Conservation (phyloP, 2,888 invertebrate species). For the Synergus laeviventris region DNA sequence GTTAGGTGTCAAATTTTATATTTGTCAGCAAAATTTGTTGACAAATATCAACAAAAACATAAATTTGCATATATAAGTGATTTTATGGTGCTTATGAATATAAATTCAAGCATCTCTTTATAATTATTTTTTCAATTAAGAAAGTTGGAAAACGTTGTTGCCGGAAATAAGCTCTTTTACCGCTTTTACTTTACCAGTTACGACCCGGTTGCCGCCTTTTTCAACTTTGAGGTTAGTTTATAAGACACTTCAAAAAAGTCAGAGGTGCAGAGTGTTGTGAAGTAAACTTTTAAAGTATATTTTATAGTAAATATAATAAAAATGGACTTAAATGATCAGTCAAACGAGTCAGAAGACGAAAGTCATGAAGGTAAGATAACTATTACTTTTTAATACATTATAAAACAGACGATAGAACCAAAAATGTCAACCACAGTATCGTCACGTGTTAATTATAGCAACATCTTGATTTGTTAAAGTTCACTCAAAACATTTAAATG, state of each 20-base stretch:
- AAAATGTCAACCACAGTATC: not conserved
- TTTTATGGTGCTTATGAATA: not conserved
- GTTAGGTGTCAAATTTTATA: not conserved
- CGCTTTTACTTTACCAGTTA: too few relatives aligned
- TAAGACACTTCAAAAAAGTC: not conserved
- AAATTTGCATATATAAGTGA: not conserved
- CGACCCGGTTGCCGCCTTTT: constrained; percentile 12
- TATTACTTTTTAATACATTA: constrained; percentile 38
- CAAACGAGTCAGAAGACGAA: constrained; percentile 15
- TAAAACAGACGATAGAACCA: not conserved
- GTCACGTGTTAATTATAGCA: not conserved
- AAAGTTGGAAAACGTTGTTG: not conserved
- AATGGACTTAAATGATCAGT: constrained; percentile 3
- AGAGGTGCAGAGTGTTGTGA: not conserved
- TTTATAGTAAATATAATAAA: not conserved
- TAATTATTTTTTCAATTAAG: not conserved
- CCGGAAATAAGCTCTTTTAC: not conserved
- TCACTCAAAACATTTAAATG: not conserved
- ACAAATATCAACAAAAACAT: not conserved
- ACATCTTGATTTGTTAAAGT: not conserved
- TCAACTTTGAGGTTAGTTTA: constrained; percentile 22
- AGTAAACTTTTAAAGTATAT: not conserved
- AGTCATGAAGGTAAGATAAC: constrained; percentile 18
- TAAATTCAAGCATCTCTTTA: not conserved
- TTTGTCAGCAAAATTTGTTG: not conserved